Evolutionary conservation across 2,113 vertebrate species (phyloP).

Genomic region (Miniopterus natalensis): DNA sequence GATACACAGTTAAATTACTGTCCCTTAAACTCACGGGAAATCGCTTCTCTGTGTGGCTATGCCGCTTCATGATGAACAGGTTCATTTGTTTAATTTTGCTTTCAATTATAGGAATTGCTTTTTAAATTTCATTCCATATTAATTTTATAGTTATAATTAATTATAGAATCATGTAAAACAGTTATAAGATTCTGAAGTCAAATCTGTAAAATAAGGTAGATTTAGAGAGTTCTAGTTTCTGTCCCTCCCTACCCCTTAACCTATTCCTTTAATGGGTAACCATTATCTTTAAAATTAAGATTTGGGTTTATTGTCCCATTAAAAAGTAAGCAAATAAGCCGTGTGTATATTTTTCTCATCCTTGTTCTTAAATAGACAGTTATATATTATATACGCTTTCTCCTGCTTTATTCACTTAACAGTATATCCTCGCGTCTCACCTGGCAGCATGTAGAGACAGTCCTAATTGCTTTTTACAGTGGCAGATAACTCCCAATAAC

Average conservation of each 20-base stretch:
- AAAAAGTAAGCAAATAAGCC: not conserved
- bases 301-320: constrained; percentile 49
- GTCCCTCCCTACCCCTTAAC: not conserved
- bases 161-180: not conserved
- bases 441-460: not conserved
- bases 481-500: not conserved
- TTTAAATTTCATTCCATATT: constrained; percentile 51
- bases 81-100: constrained; percentile 48
- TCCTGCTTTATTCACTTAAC: not conserved
- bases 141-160: not conserved
- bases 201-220: constrained; percentile 8
- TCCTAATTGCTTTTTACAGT: not conserved
- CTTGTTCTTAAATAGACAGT: not conserved
- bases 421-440: not conserved
- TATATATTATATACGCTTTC: not conserved
- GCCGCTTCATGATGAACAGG: not conserved
- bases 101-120: constrained; percentile 20
- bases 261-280: not conserved
- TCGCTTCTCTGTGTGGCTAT: not conserved
- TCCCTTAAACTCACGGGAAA: constrained; percentile 16
- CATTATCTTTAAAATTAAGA: constrained; percentile 63
- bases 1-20: not conserved
- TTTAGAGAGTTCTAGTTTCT: constrained; percentile 29
- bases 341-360: not conserved
- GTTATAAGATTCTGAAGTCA: constrained; percentile 36